Evolutionary conservation across 2,888 invertebrate genomes (phyloP).

Genomic region (Clepsis dumicolana): DNA sequence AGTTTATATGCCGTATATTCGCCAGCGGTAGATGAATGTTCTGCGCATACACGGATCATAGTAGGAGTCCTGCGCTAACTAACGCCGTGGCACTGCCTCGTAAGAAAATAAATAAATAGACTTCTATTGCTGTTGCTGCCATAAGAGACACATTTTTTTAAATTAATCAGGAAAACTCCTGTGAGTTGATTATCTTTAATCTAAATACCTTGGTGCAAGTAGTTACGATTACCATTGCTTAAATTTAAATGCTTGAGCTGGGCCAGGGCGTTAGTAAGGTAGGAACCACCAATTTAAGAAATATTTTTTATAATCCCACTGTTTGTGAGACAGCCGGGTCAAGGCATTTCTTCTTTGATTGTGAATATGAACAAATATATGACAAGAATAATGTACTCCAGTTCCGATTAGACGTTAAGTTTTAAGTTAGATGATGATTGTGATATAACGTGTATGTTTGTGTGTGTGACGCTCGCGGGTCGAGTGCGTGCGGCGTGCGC

Average conservation of each 20-base stretch:
- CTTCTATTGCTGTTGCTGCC: no score
- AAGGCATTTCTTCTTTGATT: neutral
- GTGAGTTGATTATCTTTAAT: no score
- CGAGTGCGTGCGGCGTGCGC: constrained; percentile 23
- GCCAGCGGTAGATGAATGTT: neutral
- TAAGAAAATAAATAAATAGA: no score
- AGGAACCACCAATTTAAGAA: neutral
- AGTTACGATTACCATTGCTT: no score
- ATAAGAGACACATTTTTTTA: no score
- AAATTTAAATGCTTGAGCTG: neutral
- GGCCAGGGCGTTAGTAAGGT: neutral
- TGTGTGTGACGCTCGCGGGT: constrained; percentile 33
- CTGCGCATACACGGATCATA: neutral
- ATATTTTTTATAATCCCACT: neutral
- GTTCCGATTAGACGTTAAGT: constrained; percentile 17
- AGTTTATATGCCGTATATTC: neutral
- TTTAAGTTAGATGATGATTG: constrained; percentile 29
- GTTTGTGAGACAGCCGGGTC: neutral
- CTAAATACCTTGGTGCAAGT: no score
- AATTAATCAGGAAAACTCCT: no score
- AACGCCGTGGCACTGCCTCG: no score
- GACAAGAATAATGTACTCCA: constrained; percentile 7
- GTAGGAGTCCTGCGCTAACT: neutral
- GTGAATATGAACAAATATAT: neutral
- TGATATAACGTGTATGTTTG: constrained; percentile 22